phyloP scores from a whole-genome alignment of 2,888 invertebrate genomes.

The Hydriomena furcata region DNA sequence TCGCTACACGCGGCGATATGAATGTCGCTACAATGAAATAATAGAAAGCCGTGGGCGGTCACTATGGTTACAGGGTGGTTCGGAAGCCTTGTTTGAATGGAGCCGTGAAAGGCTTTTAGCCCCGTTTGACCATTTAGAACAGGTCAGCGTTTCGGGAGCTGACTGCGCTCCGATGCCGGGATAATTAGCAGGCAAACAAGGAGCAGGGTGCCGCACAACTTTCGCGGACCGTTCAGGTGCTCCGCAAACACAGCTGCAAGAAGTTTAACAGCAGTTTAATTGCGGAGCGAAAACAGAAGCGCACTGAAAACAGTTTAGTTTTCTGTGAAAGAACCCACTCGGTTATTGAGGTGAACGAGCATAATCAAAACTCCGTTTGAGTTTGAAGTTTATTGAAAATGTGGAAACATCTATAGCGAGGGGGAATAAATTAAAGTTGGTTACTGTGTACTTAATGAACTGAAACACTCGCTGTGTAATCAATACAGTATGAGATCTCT shows the following conservation, averaged over 20 bases:
- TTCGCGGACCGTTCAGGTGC: constrained; percentile 77
- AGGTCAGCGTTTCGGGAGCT: constrained; percentile 75
- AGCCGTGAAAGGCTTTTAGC: constrained; percentile 70
- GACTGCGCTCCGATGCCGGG: constrained; percentile 64
- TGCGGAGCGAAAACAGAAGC: constrained; percentile 79
- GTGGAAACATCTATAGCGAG: constrained; percentile 45
- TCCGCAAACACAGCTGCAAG: constrained; percentile 79
- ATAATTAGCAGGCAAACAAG: constrained; percentile 83
- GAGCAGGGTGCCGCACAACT: constrained; percentile 68
- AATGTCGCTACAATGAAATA: constrained; percentile 81
- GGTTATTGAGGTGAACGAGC: constrained; percentile 59
- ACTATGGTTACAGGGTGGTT: constrained; percentile 71
- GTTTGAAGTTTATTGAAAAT: constrained; percentile 63
- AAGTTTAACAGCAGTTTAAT: constrained; percentile 83
- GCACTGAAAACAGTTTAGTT: constrained; percentile 77
- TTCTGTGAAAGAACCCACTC: constrained; percentile 70
- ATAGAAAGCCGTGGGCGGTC: constrained; percentile 68
- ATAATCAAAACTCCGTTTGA: constrained; percentile 51
- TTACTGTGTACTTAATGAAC: constrained; percentile 35
- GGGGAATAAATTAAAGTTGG: constrained; percentile 46
- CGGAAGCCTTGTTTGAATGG: constrained; percentile 66
- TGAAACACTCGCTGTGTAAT: constrained; percentile 24
- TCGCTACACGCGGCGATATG: constrained; percentile 74
- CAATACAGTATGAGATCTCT: constrained; percentile 14
- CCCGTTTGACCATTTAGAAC: constrained; percentile 72